Base-by-base conservation (phyloP, 1,140 invertebrate genomes). In the Drosophila simulans region DNA sequence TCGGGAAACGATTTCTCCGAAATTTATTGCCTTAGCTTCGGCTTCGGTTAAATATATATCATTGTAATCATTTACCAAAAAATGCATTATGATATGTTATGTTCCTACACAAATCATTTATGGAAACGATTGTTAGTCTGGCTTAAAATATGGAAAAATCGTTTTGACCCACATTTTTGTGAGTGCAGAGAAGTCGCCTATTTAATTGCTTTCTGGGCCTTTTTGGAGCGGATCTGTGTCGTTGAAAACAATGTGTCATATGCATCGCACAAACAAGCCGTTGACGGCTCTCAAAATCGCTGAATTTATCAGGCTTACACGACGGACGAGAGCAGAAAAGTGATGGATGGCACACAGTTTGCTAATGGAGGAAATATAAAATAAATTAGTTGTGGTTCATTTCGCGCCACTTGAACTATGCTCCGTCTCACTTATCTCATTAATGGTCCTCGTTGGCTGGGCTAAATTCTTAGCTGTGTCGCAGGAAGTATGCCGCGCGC, bases 301-400 rank as follows among this genome's bases (percentile, higher is more conserved):
- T 72, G 68, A 77, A 85, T 84, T 84, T 80, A 84, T 84, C 81
- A 85, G 54, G 81, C 72, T 85, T 69, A 84, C 54, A 15, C 63
- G 46, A 46, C 2, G 57, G 11, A 57, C 43, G 12, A 51, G 17
- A 39, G 20, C 57, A 39, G 11, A 15, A 34, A 37, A 49, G 43
- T 76, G 54, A 77, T 68, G 63, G 55, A 77, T 68, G 69, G 20
- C 39, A 7, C 12, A 11, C 17, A 13, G 31, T 12, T 34, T 11
- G 39, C 37, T 46, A 66, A 76, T 76, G 54, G 57, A 53, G 35
- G 59, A 45, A 48, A 8, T 8, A 48, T 31, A 22, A 68, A 46
- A 69, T 55, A 34, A 48, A 70, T 66, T 45, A 66, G 48, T 54
- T 53, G 25, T 15, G 31, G 39, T n/a, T 11, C 34, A 15, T 13